phyloP scores from a whole-genome alignment of 2,888 invertebrate genomes.

The Boloria selene region DNA sequence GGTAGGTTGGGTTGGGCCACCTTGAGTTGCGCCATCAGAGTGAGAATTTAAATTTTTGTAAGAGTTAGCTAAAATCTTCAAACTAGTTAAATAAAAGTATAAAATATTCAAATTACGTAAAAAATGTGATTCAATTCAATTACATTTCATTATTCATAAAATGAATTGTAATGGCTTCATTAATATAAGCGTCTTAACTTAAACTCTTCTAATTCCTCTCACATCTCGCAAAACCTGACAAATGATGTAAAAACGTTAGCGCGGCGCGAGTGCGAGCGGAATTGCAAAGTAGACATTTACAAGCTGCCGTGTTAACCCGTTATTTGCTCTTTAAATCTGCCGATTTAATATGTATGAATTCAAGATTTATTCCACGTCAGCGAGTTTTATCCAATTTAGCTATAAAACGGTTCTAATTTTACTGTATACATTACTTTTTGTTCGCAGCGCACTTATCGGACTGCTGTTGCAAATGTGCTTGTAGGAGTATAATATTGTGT shows the following conservation, averaged over 20 bases:
- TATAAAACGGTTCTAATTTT: background rate
- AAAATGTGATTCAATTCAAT: no score
- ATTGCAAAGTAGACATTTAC: slow-evolving; percentile 34
- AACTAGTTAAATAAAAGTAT: no score
- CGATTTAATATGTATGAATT: slow-evolving; percentile 26
- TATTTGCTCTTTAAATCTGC: slow-evolving; percentile 22
- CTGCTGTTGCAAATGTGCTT: no score
- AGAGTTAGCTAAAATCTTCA: no score
- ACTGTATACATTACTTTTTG: background rate
- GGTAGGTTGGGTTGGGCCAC: no score
- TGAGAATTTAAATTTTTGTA: no score
- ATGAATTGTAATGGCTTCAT: background rate
- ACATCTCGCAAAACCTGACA: slow-evolving; percentile 11
- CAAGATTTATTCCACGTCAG: slow-evolving; percentile 1
- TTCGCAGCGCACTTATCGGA: no score
- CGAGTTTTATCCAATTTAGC: background rate
- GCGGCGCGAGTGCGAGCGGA: slow-evolving; percentile 6
- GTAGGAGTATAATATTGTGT: no score
- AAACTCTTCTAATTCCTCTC: background rate
- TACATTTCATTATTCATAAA: no score
- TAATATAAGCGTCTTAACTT: background rate
- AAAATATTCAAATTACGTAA: no score
- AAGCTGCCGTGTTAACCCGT: slow-evolving; percentile 6
- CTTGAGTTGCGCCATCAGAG: no score
- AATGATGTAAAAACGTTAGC: slow-evolving; percentile 23